Evolutionary conservation across 2,113 vertebrate species (phyloP).

Genomic region (Spermophilus dauricus): DNA sequence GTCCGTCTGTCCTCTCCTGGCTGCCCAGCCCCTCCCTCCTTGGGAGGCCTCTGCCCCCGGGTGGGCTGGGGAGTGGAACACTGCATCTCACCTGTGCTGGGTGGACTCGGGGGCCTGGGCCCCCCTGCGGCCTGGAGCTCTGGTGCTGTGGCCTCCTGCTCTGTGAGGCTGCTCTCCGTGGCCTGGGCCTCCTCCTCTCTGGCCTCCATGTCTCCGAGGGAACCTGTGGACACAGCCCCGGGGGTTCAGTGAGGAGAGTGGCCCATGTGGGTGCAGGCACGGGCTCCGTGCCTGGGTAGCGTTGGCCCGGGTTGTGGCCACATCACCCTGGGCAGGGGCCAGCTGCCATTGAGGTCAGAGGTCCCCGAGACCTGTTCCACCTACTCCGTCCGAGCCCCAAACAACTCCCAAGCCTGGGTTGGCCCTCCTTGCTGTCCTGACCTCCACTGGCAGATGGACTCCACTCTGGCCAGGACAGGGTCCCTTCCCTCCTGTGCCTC

Average conservation of each 20-base stretch:
- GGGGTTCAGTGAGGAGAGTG: background rate
- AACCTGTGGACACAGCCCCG: slow-evolving; percentile 87
- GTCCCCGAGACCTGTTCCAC: too few species aligned
- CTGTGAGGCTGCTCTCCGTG: slow-evolving; percentile 87
- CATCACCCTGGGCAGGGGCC: too few species aligned
- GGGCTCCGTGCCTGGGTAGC: background rate
- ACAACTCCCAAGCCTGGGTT: background rate
- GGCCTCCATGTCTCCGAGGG: slow-evolving; percentile 94
- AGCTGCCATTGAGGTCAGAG: background rate
- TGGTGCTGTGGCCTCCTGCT: slow-evolving; percentile 88
- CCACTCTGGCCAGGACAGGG: too few species aligned
- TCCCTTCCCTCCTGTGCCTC: background rate
- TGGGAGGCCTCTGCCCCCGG: background rate
- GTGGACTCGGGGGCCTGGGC: slow-evolving; percentile 85
- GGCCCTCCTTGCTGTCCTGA: too few species aligned
- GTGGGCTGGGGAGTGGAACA: background rate
- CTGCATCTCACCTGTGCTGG: slow-evolving; percentile 90
- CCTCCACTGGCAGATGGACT: too few species aligned
- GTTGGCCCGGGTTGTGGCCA: too few species aligned
- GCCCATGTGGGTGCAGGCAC: too few species aligned
- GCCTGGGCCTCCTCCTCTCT: slow-evolving; percentile 87
- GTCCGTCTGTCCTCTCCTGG: rapidly evolving
- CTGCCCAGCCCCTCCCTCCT: too few species aligned
- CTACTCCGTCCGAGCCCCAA: too few species aligned
- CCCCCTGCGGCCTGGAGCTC: slow-evolving; percentile 90